phyloP scores from a whole-genome alignment of 2,888 invertebrate species.

The Drosophila ustulata region DNA sequence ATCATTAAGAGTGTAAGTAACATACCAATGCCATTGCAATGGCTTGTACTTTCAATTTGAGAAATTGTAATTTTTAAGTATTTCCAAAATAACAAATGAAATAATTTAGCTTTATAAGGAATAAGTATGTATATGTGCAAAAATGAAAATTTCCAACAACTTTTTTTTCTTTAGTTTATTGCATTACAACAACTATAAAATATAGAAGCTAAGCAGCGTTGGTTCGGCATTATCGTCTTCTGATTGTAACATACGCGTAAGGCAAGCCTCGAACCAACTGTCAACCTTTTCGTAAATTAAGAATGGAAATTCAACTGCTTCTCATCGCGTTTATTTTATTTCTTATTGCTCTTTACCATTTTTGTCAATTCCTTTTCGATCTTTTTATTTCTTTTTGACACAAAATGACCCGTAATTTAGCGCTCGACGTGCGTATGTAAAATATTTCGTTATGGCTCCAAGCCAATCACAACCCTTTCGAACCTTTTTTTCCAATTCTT shows the following conservation, averaged over 20 bases:
- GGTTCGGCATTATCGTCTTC: background rate
- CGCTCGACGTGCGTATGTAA: slow-evolving; percentile 30
- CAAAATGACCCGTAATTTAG: slow-evolving; percentile 36
- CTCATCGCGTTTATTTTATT: slow-evolving; percentile 16
- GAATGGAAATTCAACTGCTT: slow-evolving; percentile 29
- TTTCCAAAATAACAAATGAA: no score
- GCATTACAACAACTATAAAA: no score
- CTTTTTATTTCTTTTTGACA: slow-evolving; percentile 27
- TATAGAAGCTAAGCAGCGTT: no score
- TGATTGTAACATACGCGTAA: background rate
- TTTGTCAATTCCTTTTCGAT: slow-evolving; percentile 24
- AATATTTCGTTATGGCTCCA: slow-evolving; percentile 19
- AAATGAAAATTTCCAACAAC: no score
- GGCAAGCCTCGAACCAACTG: background rate
- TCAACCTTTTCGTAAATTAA: slow-evolving; percentile 12
- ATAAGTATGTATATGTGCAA: no score
- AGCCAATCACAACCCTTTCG: slow-evolving; percentile 1
- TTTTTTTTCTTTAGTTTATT: no score
- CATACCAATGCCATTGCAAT: no score
- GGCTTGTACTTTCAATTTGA: no score
- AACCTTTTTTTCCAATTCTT: background rate
- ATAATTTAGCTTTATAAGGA: no score
- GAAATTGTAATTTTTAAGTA: no score
- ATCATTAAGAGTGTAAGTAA: no score
- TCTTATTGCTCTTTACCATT: slow-evolving; percentile 14